These are phyloP conservation scores for Dolichomitus sp. DNA, from an alignment of 2,888 invertebrate species.

Conservation along the genomic window DNA sequence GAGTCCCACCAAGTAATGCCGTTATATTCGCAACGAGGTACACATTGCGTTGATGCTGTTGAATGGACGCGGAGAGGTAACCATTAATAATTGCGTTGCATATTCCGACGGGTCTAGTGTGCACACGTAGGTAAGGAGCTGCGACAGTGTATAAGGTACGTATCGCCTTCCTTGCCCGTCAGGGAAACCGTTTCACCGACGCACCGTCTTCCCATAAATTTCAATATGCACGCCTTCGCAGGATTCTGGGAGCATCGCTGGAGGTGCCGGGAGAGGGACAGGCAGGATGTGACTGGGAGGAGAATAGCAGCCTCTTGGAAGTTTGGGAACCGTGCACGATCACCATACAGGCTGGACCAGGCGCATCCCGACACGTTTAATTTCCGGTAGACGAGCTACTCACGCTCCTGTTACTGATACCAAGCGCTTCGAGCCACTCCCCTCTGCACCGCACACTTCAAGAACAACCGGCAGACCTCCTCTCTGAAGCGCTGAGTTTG, in stretches of 20 bases:
- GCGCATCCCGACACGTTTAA: constrained; percentile 71
- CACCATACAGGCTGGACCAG: constrained; percentile 25
- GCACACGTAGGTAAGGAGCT: constrained; percentile 6
- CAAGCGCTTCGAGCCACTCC: background rate
- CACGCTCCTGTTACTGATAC: constrained; percentile 22
- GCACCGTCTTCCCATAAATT: constrained; percentile 59
- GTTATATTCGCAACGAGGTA: constrained; percentile 15
- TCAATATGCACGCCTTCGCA: constrained; percentile 57
- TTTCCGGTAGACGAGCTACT: constrained; percentile 68
- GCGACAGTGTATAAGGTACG: constrained; percentile 33
- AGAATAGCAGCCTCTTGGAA: constrained; percentile 37
- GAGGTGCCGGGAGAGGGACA: background rate
- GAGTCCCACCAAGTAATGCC: constrained; percentile 15
- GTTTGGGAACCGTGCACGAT: constrained; percentile 34
- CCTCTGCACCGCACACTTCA: constrained; percentile 20
- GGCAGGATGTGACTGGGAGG: background rate
- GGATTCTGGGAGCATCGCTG: constrained; percentile 48
- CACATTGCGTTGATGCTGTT: background rate
- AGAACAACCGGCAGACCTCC: constrained; percentile 13
- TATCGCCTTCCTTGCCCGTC: constrained; percentile 53
- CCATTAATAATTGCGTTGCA: constrained; percentile 66
- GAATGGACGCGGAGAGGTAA: constrained; percentile 41
- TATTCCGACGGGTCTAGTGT: constrained; percentile 54
- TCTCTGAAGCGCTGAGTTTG: constrained; percentile 33
- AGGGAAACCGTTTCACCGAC: constrained; percentile 30